A percentile compares a stretch with the other conserved stretches of the same genome.
phyloP scores from a whole-genome alignment of 53 echinoderm and acorn worm genomes.

The Paelopatides confundens region DNA sequence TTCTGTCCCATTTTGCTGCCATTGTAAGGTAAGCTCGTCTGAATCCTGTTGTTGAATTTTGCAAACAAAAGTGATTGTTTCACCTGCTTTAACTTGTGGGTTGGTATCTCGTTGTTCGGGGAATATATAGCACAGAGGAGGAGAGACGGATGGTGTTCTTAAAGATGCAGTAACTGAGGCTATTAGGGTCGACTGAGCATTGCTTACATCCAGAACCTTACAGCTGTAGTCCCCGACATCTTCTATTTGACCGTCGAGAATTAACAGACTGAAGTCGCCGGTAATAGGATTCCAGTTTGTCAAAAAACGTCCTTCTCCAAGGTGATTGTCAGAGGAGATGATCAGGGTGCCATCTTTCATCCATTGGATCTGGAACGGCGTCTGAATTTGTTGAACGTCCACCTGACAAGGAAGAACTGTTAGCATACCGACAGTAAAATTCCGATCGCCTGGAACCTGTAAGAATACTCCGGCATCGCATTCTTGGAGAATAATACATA shows the following conservation, averaged over 20 bases:
- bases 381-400: slow-evolving; percentile 10
- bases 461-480: not conserved
- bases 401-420: slow-evolving; percentile 49
- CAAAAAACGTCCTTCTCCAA: not conserved
- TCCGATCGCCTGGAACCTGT: not conserved
- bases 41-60: not conserved
- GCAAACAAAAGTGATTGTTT: not conserved
- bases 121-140: slow-evolving; percentile 25
- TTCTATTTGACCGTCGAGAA: not conserved
- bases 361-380: slow-evolving; percentile 46
- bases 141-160: not conserved
- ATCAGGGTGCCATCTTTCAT: slow-evolving; percentile 31
- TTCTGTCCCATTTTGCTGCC: not conserved
- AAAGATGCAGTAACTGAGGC: slow-evolving; percentile 34
- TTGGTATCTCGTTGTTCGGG: not conserved
- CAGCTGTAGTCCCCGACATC: slow-evolving; percentile 50
- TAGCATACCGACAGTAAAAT: slow-evolving; percentile 3
- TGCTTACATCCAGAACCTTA: slow-evolving; percentile 14
- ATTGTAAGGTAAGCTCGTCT: not conserved
- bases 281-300: slow-evolving; percentile 15
- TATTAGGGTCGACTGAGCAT: not conserved
- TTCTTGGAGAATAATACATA: not conserved
- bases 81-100: not conserved
- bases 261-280: slow-evolving; percentile 50
- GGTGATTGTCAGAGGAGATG: not conserved